Evolutionary conservation across 2,888 invertebrate genomes (phyloP).

Genomic region (Torymus texanus): DNA sequence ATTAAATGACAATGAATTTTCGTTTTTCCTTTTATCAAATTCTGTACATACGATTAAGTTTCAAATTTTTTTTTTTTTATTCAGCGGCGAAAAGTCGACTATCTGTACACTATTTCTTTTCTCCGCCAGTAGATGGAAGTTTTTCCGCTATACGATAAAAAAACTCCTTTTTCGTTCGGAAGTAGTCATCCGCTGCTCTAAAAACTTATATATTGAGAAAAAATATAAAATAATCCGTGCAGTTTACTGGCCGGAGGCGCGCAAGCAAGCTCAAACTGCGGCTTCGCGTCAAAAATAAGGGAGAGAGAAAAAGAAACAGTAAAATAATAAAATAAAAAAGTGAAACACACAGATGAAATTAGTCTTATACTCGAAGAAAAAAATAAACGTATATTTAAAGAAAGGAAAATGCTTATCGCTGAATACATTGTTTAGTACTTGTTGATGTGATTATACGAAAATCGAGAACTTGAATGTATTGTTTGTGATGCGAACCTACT

Average conservation of each 20-base stretch:
- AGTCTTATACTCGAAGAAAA: slow-evolving; percentile 61
- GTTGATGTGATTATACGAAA: neutral
- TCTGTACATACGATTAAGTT: too few relatives aligned
- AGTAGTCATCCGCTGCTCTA: slow-evolving; percentile 39
- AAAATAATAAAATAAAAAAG: slow-evolving; percentile 59
- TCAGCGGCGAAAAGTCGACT: slow-evolving; percentile 2
- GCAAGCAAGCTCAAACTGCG: neutral
- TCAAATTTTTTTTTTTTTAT: neutral
- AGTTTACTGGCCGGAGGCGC: slow-evolving; percentile 47
- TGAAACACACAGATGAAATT: slow-evolving; percentile 53
- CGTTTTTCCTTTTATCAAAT: too few relatives aligned
- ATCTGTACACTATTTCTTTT: slow-evolving; percentile 12
- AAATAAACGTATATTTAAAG: slow-evolving; percentile 50
- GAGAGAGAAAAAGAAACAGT: slow-evolving; percentile 64
- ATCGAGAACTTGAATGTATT: slow-evolving; percentile 21
- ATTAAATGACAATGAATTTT: slow-evolving; percentile 1
- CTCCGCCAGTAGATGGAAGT: slow-evolving; percentile 11
- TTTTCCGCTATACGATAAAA: slow-evolving; percentile 8
- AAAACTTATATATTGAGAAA: slow-evolving; percentile 12
- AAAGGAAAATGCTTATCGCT: slow-evolving; percentile 52
- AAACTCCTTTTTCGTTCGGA: slow-evolving; percentile 4
- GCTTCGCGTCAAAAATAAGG: slow-evolving; percentile 60
- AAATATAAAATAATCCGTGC: slow-evolving; percentile 47
- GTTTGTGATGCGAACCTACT: slow-evolving; percentile 3
- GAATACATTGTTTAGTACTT: slow-evolving; percentile 37